Percentiles rank a stretch among this genome's conserved stretches.
phyloP scores from a whole-genome alignment of 2,888 invertebrate species.

The Pseudanteris insignis region DNA sequence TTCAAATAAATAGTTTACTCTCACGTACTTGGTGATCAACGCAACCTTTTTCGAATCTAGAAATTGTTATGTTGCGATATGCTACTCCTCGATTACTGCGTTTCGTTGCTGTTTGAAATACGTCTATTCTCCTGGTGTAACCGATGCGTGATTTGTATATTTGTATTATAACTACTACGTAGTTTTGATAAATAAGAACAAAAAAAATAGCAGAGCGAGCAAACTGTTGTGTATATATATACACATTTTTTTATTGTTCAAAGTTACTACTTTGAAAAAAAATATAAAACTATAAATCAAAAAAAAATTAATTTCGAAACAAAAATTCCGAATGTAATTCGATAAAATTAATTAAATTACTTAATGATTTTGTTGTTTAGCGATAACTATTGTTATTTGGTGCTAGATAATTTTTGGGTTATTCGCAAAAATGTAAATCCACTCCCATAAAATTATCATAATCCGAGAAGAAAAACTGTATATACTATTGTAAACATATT shows the following conservation, averaged over 20 bases:
- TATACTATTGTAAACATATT: not conserved
- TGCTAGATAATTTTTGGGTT: conserved; percentile 1
- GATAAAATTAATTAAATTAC: not conserved
- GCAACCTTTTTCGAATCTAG: conserved; percentile 7
- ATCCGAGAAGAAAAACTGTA: not conserved
- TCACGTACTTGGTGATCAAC: conserved; percentile 21
- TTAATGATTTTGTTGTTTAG: not conserved
- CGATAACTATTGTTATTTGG: not conserved
- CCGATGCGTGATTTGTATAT: conserved; percentile 5
- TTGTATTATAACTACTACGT: conserved; percentile 6
- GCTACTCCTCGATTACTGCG: conserved; percentile 14
- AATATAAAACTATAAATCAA: not conserved
- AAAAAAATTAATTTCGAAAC: not conserved
- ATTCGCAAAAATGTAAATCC: not conserved
- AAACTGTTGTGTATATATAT: not conserved
- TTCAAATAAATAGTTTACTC: no score
- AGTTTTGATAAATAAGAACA: not conserved
- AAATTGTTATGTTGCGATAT: conserved; percentile 15
- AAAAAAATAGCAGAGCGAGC: not conserved
- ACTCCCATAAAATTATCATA: not conserved
- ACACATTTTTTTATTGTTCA: no score
- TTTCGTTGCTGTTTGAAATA: conserved; percentile 22
- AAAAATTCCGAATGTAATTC: not conserved
- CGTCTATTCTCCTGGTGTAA: conserved; percentile 24
- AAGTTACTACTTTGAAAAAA: not conserved